phyloP scores from a whole-genome alignment of 1,140 invertebrate species.

The Caenorhabditis elegans region WBcel235 BX284602.5:7209001-7209500 shows the following conservation, averaged over 20 bases:
- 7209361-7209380: conserved; percentile 75
- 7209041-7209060: conserved; percentile 92
- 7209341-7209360: conserved; percentile 79
- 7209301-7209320: conserved; percentile 69
- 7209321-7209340: conserved; percentile 89
- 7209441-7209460: conserved; percentile 73
- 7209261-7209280: conserved; percentile 71
- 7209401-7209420: too few relatives aligned
- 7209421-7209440: neutral
- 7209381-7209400: conserved; percentile 79
- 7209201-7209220: conserved; percentile 87
- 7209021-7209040: conserved; percentile 85
- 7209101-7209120: neutral
- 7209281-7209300: conserved; percentile 26
- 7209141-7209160: conserved; percentile 83
- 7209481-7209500: conserved; percentile 82
- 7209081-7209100: conserved; percentile 76
- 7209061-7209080: conserved; percentile 87
- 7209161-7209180: conserved; percentile 76
- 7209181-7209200: conserved; percentile 76
- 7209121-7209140: conserved; percentile 73
- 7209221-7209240: conserved; percentile 80
- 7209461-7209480: conserved; percentile 81
- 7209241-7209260: neutral
- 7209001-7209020: conserved; percentile 65